Evolutionary conservation across 2,888 invertebrate genomes (phyloP).

Genomic region (Drosophila neutralis): DNA sequence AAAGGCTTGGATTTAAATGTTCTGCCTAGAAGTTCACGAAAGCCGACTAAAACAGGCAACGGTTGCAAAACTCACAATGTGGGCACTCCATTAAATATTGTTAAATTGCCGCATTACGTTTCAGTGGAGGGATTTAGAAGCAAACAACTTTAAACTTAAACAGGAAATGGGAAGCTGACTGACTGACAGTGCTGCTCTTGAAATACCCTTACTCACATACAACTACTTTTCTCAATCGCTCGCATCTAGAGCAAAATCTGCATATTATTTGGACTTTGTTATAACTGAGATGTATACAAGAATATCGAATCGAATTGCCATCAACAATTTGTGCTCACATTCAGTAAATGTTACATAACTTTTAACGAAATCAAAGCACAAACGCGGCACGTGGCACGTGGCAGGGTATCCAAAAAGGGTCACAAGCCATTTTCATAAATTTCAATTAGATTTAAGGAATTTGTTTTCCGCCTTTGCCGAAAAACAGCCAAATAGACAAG

Average conservation of each 20-base stretch:
- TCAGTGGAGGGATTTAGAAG: neutral
- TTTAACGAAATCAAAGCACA: neutral
- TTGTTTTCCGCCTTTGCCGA: neutral
- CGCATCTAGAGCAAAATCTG: neutral
- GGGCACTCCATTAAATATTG: slow-evolving; percentile 37
- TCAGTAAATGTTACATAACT: neutral
- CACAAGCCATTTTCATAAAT: slow-evolving; percentile 21
- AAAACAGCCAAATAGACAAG: slow-evolving; percentile 13
- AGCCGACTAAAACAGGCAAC: slow-evolving; percentile 1
- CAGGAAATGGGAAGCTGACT: neutral
- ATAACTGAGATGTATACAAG: too few species aligned
- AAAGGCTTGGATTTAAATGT: slow-evolving; percentile 48
- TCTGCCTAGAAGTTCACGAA: slow-evolving; percentile 14
- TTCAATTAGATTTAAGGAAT: slow-evolving; percentile 30
- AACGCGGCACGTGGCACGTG: too few species aligned
- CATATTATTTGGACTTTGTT: neutral
- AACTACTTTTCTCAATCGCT: neutral
- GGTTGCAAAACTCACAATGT: slow-evolving; percentile 1
- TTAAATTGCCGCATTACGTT: slow-evolving; percentile 42
- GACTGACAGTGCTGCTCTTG: neutral
- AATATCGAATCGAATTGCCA: neutral
- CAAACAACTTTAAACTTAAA: slow-evolving; percentile 12
- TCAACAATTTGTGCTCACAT: neutral
- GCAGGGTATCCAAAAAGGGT: slow-evolving; percentile 15
- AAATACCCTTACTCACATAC: neutral